Base-by-base conservation (phyloP, 2,113 vertebrate species). In the Catagonus wagneri region DNA sequence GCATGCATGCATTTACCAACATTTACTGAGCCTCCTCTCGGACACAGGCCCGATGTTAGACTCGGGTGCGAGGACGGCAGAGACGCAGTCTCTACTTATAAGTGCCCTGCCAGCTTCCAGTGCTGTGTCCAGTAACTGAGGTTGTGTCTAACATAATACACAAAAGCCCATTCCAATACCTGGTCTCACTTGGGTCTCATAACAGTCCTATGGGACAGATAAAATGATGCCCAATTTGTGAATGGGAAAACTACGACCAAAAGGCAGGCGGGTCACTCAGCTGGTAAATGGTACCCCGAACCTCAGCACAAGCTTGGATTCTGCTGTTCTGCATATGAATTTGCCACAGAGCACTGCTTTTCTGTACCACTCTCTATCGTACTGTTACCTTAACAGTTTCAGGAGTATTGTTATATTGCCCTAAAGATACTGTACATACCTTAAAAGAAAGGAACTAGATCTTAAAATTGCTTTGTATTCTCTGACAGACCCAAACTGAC, bases 21-120 rank as follows among this genome's bases (percentile, higher is more conserved):
- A 50, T 29, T 76, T 65, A 32, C 83, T n/a, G 83, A 25, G 58
- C 9, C 50, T 74, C 63, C 56, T 63, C 44, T 68, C 2, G 17
- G 75, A 65, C 52, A 8, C 4, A 61, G 78, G 36, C 65, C 61
- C 13, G 9, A 32, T 13, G 66, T 92, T 60, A 91, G 60, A 23
- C 11, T 8, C 25, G 17, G 19, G n/a, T 52, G 36, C 25, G 34
- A 44, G 79, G 69, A 88, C 71, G 34, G n/a, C 76, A 10, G 56
- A 84, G 86, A 84, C 50, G 29, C 0, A 1, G 61, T 16, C 29
- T 39, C 72, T 36, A 9, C 23, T 7, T 52, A 84, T 83, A 50
- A 52, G 54, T 0, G 0, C 19, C 20, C 32, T 6, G 7, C 10
- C 15, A 14, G 7, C 10, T 17, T 11, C 7, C 11, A 7, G 16